Base-by-base conservation (phyloP, 2,888 invertebrate species). In the Sicus ferrugineus region DNA sequence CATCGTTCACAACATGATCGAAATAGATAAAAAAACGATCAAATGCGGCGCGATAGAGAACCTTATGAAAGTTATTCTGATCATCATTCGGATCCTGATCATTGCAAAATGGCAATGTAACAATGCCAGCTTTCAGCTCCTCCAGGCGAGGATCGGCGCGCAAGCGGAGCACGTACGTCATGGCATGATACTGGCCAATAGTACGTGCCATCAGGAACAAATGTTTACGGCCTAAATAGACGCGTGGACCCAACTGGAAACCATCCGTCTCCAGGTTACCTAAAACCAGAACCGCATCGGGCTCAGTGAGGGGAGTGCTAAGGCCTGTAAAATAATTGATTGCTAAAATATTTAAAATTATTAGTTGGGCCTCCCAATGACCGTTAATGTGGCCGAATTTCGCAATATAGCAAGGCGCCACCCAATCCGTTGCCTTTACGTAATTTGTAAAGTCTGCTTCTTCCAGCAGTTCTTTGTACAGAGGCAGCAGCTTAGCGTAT, bases 21-120 rank as follows among this genome's bases (percentile, higher is more conserved):
- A 77, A 80, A 69, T 77, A 82, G 7, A 77, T 78, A 71, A 75
- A 85, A 42, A 85, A 82, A 19, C 85, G 79, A 70, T 81, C 81
- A 66, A 85, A 84, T 2, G 81, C 83, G 6, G 76, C 70, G 16
- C 78, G 77, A 67, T 81, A 85, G 0, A 83, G 11, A 2, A 75
- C 73, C 26, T 77, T 76, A 70, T 80, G 84, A 2, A 80, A n/a
- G 72, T 81, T 81, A 0, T 73, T 72, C 16, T 63, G 69, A 0
- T 68, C 70, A 7, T 73, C 76, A 2, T 68, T 67, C 1, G 76
- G 65, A 54, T 70, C 69, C 2, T 54, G 65, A 1, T 75, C 72
- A n/a, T 73, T 76, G 1, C 76, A 73, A 62, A 84, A 85, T 0
- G 80, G 75, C 38, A 84, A 67, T 3, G 80, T 72, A 3, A 77